Base-by-base conservation (phyloP, 2,797 vertebrate species). In the Ambastaia sidthimunki region DNA sequence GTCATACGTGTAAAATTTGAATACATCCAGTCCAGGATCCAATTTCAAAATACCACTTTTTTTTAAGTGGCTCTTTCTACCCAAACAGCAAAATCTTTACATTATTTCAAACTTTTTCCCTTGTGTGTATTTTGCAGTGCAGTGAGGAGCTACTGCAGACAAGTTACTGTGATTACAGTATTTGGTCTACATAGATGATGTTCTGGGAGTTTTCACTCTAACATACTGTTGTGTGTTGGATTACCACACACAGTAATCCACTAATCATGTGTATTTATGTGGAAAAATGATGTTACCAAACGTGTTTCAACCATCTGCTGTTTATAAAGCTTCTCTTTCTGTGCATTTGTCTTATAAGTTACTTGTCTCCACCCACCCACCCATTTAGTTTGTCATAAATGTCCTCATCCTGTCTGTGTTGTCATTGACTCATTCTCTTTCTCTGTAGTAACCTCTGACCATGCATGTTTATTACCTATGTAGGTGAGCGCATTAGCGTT, bases 381-480 rank as follows among this genome's bases (percentile, higher is more conserved):
- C 69, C 62, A 80, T 52, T 76, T 50, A 16, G 48, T 37, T 54
- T 73, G 59, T 72, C 19, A 34, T 70, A 66, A 80, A 57, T 80
- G 28, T 80, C 78, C 78, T 37, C 70, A 80, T 80, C 78, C 78
- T 80, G 78, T 66, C 21, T 10, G 41, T 63, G n/a, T 34, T 21
- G 54, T 34, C 3, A 50, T 52, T n/a, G 41, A 41, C 31, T 7
- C 31, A 18, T 44, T 44, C 41, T 28, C 18, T 69, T 25, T 62
- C 4, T 60, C 5, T 15, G 5, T 2, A 41, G 7, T 1, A 41
- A 41, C 37, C 37, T 44, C 1, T 44, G 41, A 74, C 18, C 2
- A 28, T 31, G 41, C 9, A 44, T 10, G 41, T 44, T 44, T 44
- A 44, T 44, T 11, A 41, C 9, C 6, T 9, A 44, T 44, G 41